phyloP scores from a whole-genome alignment of 1,140 invertebrate genomes.

The Chelonus insularis region DNA sequence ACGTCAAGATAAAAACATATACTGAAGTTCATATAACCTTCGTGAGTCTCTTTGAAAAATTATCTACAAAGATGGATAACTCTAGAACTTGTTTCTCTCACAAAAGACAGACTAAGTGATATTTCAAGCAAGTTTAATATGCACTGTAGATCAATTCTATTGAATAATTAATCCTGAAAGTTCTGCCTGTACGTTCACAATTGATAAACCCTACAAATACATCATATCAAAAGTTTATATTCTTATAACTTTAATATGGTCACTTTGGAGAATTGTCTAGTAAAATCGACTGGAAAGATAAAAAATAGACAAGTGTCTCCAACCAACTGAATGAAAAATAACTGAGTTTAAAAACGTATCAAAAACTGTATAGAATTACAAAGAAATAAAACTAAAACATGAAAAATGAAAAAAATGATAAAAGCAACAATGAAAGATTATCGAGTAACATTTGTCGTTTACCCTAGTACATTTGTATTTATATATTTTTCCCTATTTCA shows the following conservation, averaged over 20 bases:
- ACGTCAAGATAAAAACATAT: conserved; percentile 15
- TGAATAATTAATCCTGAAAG: conserved; percentile 22
- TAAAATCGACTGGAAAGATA: no score
- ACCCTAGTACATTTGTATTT: background rate
- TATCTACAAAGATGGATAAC: conserved; percentile 10
- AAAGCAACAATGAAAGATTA: no score
- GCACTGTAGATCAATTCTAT: conserved; percentile 20
- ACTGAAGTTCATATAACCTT: background rate
- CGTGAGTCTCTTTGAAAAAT: conserved; percentile 20
- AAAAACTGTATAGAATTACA: no score
- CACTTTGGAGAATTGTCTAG: no score
- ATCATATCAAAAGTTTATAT: no score
- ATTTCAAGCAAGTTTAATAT: conserved; percentile 21
- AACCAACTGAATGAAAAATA: no score
- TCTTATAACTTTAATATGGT: no score
- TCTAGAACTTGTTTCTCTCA: background rate
- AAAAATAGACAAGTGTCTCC: no score
- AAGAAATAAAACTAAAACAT: no score
- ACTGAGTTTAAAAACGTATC: no score
- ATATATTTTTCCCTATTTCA: background rate
- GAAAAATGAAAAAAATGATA: no score
- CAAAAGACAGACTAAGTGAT: background rate
- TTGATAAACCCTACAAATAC: background rate
- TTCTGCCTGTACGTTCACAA: background rate
- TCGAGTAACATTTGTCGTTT: no score